Evolutionary conservation across 1,140 invertebrate species (phyloP), one percentile per base, ranked within the genome.

Genomic region (Zaprionus kolodkinae): DNA sequence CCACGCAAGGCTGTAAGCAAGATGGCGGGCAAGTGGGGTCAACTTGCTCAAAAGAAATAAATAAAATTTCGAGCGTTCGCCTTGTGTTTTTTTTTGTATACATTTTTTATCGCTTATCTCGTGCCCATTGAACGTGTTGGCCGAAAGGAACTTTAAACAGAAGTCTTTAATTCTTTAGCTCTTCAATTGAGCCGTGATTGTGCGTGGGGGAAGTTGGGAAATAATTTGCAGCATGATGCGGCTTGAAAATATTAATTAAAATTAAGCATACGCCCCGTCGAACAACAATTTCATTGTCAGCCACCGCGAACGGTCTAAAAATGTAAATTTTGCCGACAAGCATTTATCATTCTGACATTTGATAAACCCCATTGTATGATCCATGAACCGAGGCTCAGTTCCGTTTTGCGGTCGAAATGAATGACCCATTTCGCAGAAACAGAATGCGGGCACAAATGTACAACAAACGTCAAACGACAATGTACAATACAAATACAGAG

Each of bases 1-100:
- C n/a, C 33, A 25, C 17, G 25, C 52, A 25, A 27, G 27, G 9
- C 52, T 33, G 52, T 55, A 30, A 33, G 15, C n/a, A 45, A 15
- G 10, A 17, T 0, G 25, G 10, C 30, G 21, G 1, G 5, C 30
- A 36, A 63, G 21, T 11, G 12, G 55, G 6, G 12, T n/a, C n/a
- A 72, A 79, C 70, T 64, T 67, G 67, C 60, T 70, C 38, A 83
- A 88, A 67, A 66, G 77, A 84, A 88, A 87, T 87, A 87, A 87
- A 88, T 88, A 83, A 78, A 87, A 88, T 65, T 84, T 88, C 64
- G 57, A 64, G 25, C 66, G 45, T 68, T 87, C 87, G 62, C 63
- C 27, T 30, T 76, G 59, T 61, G 61, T 76, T 69, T 65, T 61
- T 79, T 72, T 79, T 76, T 77, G 64, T n/a, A n/a, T n/a, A n/a